A percentile compares a stretch with the other conserved stretches of the same genome.
Conservation (phyloP, 2,113 vertebrate genomes). For the Saccopteryx leptura region DNA sequence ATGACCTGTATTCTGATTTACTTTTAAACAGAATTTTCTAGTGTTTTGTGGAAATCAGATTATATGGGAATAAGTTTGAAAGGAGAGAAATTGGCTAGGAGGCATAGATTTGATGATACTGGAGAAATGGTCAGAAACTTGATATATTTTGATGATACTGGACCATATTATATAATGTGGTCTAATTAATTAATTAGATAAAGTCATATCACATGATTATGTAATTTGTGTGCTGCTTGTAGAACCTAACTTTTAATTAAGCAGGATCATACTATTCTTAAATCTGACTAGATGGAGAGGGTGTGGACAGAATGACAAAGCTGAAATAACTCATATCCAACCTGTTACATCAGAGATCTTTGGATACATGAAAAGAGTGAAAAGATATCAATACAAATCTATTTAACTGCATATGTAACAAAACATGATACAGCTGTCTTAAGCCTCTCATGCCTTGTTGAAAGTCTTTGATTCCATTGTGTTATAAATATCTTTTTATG, state of each 20-base stretch:
- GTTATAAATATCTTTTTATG: neutral
- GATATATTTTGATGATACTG: neutral
- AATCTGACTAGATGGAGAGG: neutral
- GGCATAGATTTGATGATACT: neutral
- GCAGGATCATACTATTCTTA: neutral
- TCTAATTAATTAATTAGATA: neutral
- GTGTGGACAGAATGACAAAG: neutral
- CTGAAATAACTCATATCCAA: neutral
- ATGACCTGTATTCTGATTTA: neutral
- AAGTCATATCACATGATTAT: neutral
- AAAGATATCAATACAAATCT: neutral
- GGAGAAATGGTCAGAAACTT: neutral
- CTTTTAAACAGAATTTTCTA: neutral
- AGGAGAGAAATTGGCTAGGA: neutral
- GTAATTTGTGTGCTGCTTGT: neutral
- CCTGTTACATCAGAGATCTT: neutral
- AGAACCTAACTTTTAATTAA: neutral
- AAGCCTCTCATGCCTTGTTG: neutral
- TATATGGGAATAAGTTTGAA: neutral
- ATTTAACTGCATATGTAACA: neutral
- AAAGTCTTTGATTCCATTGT: neutral
- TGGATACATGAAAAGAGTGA: neutral
- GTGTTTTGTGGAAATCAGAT: neutral
- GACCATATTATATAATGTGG: neutral
- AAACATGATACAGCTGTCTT: neutral